Conservation (phyloP, 2,888 invertebrate species). For the Drosophila infuscata region DNA sequence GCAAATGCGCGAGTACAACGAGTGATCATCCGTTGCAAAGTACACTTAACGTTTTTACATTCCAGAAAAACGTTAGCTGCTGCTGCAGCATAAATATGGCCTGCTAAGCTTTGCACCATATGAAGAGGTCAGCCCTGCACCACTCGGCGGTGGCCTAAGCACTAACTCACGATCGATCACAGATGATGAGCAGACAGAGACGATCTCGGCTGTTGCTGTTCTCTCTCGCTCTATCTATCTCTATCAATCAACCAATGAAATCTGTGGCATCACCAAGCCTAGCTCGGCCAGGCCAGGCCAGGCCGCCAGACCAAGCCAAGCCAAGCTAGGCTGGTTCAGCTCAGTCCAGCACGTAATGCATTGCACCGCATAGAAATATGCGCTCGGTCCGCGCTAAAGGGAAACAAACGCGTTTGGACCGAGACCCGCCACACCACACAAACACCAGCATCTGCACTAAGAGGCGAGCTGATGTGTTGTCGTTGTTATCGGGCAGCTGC, state of each 20-base stretch:
- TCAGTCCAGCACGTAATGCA: conserved; percentile 64
- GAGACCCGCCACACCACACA: conserved; percentile 79
- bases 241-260: not conserved
- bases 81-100: conserved; percentile 22
- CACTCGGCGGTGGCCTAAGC: conserved; percentile 3
- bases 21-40: conserved; percentile 26
- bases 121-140: conserved; percentile 10
- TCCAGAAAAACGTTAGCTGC: conserved; percentile 54
- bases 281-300: conserved; percentile 27
- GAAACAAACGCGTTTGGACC: conserved; percentile 79
- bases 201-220: conserved; percentile 7
- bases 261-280: conserved; percentile 16
- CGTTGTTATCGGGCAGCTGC: conserved; percentile 79
- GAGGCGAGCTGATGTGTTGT: conserved; percentile 75
- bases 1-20: conserved; percentile 19
- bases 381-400: conserved; percentile 80
- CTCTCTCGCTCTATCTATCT: conserved; percentile 3
- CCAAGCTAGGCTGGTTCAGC: conserved; percentile 21
- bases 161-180: conserved; percentile 13
- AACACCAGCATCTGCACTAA: conserved; percentile 66
- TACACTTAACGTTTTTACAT: conserved; percentile 64
- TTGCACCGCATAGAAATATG: conserved; percentile 76
- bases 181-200: conserved; percentile 20
- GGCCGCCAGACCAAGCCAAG: conserved; percentile 32
- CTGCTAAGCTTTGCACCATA: conserved; percentile 6